These are phyloP conservation scores for Mesorhabditis spiculigera DNA, from an alignment of 2,888 invertebrate genomes.

Conservation along the genomic window DNA sequence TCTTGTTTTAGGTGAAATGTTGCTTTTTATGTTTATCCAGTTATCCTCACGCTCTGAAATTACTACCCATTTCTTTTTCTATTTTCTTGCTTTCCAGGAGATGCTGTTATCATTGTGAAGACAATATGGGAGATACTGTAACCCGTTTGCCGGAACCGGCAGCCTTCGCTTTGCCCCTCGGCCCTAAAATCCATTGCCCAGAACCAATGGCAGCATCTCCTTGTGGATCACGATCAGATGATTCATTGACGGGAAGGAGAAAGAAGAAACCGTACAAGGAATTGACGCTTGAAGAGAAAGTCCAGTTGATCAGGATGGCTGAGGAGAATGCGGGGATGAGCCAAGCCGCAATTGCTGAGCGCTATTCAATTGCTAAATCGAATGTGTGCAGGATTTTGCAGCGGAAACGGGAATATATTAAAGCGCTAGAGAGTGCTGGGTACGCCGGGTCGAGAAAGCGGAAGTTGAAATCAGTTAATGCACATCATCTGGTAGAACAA, in stretches of 20 bases:
- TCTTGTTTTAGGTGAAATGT: too few species aligned
- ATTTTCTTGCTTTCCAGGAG: too few species aligned
- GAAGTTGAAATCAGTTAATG: slow-evolving; percentile 32
- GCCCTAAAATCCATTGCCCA: too few species aligned
- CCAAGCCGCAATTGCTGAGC: slow-evolving; percentile 50
- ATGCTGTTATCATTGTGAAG: too few species aligned
- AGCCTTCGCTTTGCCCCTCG: too few species aligned
- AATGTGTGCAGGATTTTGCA: slow-evolving; percentile 55
- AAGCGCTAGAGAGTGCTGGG: slow-evolving; percentile 34
- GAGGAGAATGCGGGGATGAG: slow-evolving; percentile 46
- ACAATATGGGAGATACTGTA: too few species aligned
- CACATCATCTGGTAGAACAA: background rate
- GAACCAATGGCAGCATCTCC: too few species aligned
- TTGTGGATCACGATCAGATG: too few species aligned
- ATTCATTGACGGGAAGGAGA: slow-evolving; percentile 16
- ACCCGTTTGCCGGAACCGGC: too few species aligned
- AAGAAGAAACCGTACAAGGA: slow-evolving; percentile 57
- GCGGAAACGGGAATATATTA: slow-evolving; percentile 46
- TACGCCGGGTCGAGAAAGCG: slow-evolving; percentile 48
- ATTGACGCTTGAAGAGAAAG: slow-evolving; percentile 51
- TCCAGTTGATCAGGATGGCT: slow-evolving; percentile 48
- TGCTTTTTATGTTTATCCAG: too few species aligned
- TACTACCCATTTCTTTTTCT: too few species aligned
- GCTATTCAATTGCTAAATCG: slow-evolving; percentile 51
- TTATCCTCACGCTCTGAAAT: too few species aligned